Evolutionary conservation across 1,140 invertebrate species (phyloP).

Genomic region (Araneus ventricosus): DNA sequence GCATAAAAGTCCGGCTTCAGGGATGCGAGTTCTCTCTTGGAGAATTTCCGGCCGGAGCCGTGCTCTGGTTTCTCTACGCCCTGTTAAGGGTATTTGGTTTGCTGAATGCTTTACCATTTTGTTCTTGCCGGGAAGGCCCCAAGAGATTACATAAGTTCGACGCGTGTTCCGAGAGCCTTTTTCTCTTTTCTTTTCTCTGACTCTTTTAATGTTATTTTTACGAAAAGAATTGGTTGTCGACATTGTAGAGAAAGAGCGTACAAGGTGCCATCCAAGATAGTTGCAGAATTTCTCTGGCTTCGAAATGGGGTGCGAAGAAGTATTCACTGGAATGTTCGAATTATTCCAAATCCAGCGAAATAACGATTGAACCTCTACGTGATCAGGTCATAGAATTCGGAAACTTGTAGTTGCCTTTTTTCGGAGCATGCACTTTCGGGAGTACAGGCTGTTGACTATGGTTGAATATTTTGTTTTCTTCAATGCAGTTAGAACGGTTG

Average conservation of each 20-base stretch:
- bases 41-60: background rate
- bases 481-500: too few species aligned
- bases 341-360: too few species aligned
- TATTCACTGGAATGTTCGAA: too few species aligned
- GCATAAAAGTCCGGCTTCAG: background rate
- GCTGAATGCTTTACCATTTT: background rate
- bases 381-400: too few species aligned
- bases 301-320: too few species aligned
- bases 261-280: too few species aligned
- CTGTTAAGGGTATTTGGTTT: constrained; percentile 13
- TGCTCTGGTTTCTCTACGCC: background rate
- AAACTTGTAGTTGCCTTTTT: too few species aligned
- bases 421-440: too few species aligned
- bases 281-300: too few species aligned
- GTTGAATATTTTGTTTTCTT: too few species aligned
- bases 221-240: background rate
- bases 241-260: background rate
- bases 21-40: background rate
- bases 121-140: background rate
- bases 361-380: too few species aligned
- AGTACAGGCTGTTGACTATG: too few species aligned
- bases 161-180: background rate
- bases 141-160: background rate
- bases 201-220: constrained; percentile 13
- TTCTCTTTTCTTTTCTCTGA: background rate